These are phyloP conservation scores for Perognathus longimembris DNA, from an alignment of 2,113 vertebrate species.

Conservation along the genomic window DNA sequence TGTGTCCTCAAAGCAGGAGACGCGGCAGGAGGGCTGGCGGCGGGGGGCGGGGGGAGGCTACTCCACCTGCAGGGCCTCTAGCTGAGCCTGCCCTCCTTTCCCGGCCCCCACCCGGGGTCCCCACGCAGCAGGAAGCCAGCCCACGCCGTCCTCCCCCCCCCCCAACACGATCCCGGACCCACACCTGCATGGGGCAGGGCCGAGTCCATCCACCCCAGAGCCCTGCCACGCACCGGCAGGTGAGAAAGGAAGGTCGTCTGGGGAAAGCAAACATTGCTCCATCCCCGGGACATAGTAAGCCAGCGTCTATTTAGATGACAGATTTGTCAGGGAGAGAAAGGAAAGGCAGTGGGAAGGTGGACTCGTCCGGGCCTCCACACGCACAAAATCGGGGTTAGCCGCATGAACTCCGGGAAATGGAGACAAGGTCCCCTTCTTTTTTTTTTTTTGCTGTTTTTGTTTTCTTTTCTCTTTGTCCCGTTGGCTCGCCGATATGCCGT, in stretches of 20 bases:
- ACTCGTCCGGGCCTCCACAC: too few relatives aligned
- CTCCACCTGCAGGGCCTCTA: accelerated
- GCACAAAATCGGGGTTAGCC: too few relatives aligned
- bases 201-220: not conserved
- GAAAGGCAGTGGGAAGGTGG: not conserved
- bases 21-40: too few relatives aligned
- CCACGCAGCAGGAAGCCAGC: not conserved
- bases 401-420: too few relatives aligned
- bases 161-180: not conserved
- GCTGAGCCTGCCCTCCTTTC: not conserved
- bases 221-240: not conserved
- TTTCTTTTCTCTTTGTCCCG: too few relatives aligned
- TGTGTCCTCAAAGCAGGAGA: too few relatives aligned
- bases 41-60: not conserved
- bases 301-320: not conserved
- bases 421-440: too few relatives aligned
- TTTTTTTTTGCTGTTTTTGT: too few relatives aligned
- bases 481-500: too few relatives aligned
- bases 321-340: not conserved
- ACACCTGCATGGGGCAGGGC: not conserved
- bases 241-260: not conserved
- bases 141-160: too few relatives aligned
- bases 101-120: not conserved
- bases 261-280: not conserved
- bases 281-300: not conserved